Percentiles rank a stretch among this genome's conserved stretches.
phyloP scores from a whole-genome alignment of 37 sponge, comb jelly and placozoan genomes.

The Ephydatia muelleri region DNA sequence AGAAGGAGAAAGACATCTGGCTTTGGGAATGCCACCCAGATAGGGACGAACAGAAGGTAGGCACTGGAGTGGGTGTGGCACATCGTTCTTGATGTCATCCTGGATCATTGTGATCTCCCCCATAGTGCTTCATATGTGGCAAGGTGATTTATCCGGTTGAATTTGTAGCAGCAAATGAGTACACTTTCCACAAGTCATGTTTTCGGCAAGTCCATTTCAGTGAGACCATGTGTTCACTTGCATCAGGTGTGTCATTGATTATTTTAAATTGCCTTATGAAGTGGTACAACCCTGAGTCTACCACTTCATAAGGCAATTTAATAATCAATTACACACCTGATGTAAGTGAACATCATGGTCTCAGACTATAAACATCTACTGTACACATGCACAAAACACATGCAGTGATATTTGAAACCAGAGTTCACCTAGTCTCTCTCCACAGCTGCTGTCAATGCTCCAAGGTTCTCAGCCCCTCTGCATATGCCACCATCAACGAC shows the following conservation, averaged over 20 bases:
- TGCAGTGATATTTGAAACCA: no score
- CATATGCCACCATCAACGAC: constrained; percentile 47
- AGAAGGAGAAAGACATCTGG: constrained; percentile 37
- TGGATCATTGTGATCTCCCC: no score
- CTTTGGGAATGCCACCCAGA: constrained; percentile 12
- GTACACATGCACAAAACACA: no score
- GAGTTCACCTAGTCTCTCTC: no score
- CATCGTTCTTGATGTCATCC: not conserved
- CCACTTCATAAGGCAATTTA: no score
- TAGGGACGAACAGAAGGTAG: constrained; percentile 21
- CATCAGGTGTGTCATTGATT: no score
- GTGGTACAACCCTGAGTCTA: no score
- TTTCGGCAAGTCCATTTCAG: constrained; percentile 34
- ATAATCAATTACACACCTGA: no score
- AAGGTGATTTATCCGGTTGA: constrained; percentile 59
- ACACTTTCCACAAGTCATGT: constrained; percentile 59
- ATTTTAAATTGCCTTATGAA: no score
- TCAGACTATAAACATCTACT: no score
- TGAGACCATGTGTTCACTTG: no score
- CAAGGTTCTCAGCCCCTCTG: constrained; percentile 26
- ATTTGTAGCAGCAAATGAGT: constrained; percentile 59
- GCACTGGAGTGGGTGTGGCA: not conserved
- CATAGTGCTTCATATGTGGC: constrained; percentile 43
- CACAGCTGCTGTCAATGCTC: constrained; percentile 20
- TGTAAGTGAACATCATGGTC: no score